Evolutionary conservation across 1,140 invertebrate genomes (phyloP).

Genomic region (Cherax quadricarinatus): DNA sequence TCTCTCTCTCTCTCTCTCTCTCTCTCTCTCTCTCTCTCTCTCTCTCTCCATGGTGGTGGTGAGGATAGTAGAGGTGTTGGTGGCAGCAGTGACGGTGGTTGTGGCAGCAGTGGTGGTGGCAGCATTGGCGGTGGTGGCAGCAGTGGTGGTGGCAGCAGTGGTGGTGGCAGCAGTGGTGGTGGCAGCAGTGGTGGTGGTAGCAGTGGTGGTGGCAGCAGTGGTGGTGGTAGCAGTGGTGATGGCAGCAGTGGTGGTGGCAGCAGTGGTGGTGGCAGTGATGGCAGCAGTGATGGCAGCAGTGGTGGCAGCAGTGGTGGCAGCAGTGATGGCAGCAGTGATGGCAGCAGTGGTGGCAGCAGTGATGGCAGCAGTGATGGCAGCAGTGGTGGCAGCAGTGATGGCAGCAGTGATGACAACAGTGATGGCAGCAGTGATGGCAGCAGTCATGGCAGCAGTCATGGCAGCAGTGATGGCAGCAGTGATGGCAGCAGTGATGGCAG

Average conservation of each 20-base stretch:
- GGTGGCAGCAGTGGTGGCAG: not conserved
- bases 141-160: not conserved
- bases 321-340: not conserved
- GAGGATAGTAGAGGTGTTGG: too few species aligned
- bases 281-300: not conserved
- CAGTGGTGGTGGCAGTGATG: not conserved
- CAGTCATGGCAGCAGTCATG: not conserved
- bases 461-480: not conserved
- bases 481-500: not conserved
- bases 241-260: too few species aligned
- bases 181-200: not conserved
- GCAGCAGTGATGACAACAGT: not conserved
- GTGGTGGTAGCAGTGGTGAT: not conserved
- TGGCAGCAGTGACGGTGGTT: not conserved
- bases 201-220: too few species aligned
- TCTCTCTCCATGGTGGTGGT: not conserved
- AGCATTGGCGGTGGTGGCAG: not conserved
- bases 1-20: not conserved
- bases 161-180: not conserved
- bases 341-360: not conserved
- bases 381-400: not conserved
- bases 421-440: too few species aligned
- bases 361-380: too few species aligned
- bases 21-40: not conserved
- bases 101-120: not conserved